Evolutionary conservation across 1,140 invertebrate genomes (phyloP).

Genomic region (Marisa cornuarietis): DNA sequence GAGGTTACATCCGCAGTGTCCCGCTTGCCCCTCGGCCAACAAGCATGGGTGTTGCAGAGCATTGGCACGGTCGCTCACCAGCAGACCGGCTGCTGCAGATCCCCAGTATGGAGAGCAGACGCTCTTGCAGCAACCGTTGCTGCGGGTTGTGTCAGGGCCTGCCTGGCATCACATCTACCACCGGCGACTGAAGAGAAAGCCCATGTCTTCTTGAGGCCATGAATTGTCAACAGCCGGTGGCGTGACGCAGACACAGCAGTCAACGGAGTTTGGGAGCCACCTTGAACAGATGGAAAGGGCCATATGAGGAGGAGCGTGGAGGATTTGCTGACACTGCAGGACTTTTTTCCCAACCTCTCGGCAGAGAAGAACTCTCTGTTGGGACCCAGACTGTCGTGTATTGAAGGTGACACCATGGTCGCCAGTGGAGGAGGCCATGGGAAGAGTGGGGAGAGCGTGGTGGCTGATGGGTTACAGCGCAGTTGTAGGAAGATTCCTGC

Average conservation of each 20-base stretch:
- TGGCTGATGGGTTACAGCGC: not conserved
- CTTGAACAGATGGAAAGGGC: not conserved
- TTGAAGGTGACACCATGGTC: conserved; percentile 1
- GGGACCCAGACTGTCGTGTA: conserved; percentile 15
- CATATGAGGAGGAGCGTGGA: conserved; percentile 8
- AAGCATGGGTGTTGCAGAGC: conserved; percentile 5
- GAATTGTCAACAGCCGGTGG: not conserved
- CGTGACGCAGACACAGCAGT: not conserved
- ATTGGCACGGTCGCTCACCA: not conserved
- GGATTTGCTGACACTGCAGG: conserved; percentile 19
- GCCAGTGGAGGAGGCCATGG: not conserved
- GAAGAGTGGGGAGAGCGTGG: not conserved
- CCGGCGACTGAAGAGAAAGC: not conserved
- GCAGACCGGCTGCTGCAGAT: not conserved
- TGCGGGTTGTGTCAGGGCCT: conserved; percentile 15
- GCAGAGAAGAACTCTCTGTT: conserved; percentile 19
- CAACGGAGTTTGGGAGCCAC: not conserved
- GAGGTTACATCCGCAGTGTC: conserved; percentile 25
- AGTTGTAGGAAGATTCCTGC: not conserved
- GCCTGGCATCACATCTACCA: conserved; percentile 10
- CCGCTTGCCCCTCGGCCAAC: conserved; percentile 12
- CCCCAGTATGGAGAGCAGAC: not conserved
- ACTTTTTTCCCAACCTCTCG: conserved; percentile 13
- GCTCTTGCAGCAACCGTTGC: conserved; percentile 3
- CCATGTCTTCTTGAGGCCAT: not conserved